Evolutionary conservation across 2,113 vertebrate species (phyloP), one percentile per base, ranked within the genome.

Genomic region (Perccottus glenii): DNA sequence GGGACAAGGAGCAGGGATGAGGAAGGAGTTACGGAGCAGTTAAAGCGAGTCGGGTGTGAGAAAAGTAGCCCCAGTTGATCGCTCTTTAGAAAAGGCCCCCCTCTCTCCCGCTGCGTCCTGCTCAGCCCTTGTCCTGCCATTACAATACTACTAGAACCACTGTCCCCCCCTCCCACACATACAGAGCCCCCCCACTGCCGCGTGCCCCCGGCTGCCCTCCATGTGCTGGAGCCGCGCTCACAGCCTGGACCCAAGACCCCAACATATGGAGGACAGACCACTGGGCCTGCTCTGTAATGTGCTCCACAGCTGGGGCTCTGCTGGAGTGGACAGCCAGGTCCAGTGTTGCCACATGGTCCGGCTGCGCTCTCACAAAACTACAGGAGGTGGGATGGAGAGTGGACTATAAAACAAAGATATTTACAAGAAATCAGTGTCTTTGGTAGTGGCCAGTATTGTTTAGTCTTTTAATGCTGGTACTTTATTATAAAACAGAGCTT

Each of bases 241-340:
- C 88, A 90, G 87, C 74, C 87, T 88, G 89, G 82, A 85, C 84
- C 85, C 75, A 85, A 87, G 79, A 87, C 89, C 81, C 70, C 75
- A 80, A 85, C 92, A 93, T 91, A 92, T 90, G 90, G 90, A 84
- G 80, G 80, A 80, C 87, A 90, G 85, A 85, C 83, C 80, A 78
- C 60, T n/a, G 78, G 63, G 73, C 65, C 82, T 78, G 79, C 70
- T 77, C 62, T 74, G 60, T 66, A 81, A 63, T 84, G 84, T 78
- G 80, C 67, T 78, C 83, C 87, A 73, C 90, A 90, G 89, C 87
- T 89, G 89, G 85, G 67, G 56, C 42, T 70, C 87, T 81, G 77
- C 73, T 81, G 78, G 70, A 84, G 67, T 57, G 70, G 78, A 33
- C 80, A 78, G 66, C 47, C 32, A 42, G 73, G 60, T 77, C 53